Evolutionary conservation across 2,888 invertebrate species (phyloP).

Genomic region (Stenotaenia linearis): DNA sequence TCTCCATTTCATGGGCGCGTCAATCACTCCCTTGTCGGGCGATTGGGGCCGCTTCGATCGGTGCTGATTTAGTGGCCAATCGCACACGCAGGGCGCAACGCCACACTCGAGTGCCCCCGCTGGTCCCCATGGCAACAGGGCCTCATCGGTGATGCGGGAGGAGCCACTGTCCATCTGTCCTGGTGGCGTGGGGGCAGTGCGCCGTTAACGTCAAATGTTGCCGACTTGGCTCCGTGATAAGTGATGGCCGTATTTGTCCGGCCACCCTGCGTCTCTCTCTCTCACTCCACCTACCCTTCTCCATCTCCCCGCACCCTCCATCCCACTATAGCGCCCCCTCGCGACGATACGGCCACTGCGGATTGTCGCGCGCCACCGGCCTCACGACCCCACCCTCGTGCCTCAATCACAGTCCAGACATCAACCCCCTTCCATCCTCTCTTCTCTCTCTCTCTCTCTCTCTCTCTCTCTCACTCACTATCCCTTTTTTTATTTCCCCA

Average conservation of each 20-base stretch:
- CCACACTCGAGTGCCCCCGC: slow-evolving; percentile 21
- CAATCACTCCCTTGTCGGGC: slow-evolving; percentile 13
- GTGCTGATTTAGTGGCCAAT: slow-evolving; percentile 19
- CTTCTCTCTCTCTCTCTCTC: too few relatives aligned
- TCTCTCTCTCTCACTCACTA: background rate
- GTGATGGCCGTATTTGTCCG: slow-evolving; percentile 32
- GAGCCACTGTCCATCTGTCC: slow-evolving; percentile 31
- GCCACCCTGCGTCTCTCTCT: slow-evolving; percentile 26
- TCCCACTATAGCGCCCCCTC: slow-evolving; percentile 26
- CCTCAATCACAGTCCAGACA: slow-evolving; percentile 19
- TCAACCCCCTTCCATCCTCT: slow-evolving; percentile 1
- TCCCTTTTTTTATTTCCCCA: background rate
- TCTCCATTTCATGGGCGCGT: slow-evolving; percentile 20
- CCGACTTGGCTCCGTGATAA: slow-evolving; percentile 31
- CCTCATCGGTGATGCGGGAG: slow-evolving; percentile 28
- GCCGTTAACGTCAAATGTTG: slow-evolving; percentile 31
- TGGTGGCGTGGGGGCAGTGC: background rate
- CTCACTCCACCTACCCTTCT: slow-evolving; percentile 8
- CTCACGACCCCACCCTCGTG: slow-evolving; percentile 11
- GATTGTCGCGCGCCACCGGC: slow-evolving; percentile 19
- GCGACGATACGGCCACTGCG: slow-evolving; percentile 15
- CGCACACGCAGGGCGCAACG: slow-evolving; percentile 15
- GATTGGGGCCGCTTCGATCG: slow-evolving; percentile 15
- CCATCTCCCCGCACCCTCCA: slow-evolving; percentile 10
- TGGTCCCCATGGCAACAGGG: background rate